Percentiles rank a stretch among this genome's conserved stretches.
Evolutionary conservation across 2,797 vertebrate species (phyloP).

Genomic region (Neosilurus mollespiculum): DNA sequence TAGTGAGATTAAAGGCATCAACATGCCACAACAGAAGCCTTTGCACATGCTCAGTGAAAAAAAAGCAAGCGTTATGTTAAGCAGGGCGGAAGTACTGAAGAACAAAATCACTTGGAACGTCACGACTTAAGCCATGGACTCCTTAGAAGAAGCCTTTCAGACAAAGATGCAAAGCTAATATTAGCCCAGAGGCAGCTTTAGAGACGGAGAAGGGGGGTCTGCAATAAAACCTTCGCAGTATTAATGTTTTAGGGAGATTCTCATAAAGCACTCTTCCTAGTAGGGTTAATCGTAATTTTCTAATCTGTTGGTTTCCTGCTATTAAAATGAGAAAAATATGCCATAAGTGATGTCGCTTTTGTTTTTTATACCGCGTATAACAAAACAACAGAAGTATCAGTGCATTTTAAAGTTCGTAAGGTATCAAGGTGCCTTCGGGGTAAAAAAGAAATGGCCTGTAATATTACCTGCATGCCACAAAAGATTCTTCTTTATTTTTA

Average conservation of each 20-base stretch:
- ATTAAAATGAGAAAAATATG: slow-evolving; percentile 10
- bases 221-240: slow-evolving; percentile 11
- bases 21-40: slow-evolving; percentile 19
- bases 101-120: slow-evolving; percentile 22
- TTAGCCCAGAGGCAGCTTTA: slow-evolving; percentile 1
- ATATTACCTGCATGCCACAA: background rate
- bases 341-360: background rate
- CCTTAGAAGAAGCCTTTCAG: slow-evolving; percentile 16
- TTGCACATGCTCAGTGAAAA: slow-evolving; percentile 37
- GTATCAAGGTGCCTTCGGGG: background rate
- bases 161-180: slow-evolving; percentile 31
- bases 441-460: background rate
- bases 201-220: background rate
- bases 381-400: background rate
- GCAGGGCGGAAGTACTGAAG: background rate
- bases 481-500: slow-evolving; percentile 18
- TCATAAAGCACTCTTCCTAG: background rate
- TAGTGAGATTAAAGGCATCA: slow-evolving; percentile 40
- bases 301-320: background rate
- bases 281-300: background rate
- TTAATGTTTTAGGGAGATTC: slow-evolving; percentile 13
- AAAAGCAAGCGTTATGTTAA: slow-evolving; percentile 22
- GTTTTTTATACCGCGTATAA: background rate
- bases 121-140: slow-evolving; percentile 40
- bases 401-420: slow-evolving; percentile 5